Conservation (phyloP, 2,113 vertebrate species). For the Halichoeres trimaculatus region DNA sequence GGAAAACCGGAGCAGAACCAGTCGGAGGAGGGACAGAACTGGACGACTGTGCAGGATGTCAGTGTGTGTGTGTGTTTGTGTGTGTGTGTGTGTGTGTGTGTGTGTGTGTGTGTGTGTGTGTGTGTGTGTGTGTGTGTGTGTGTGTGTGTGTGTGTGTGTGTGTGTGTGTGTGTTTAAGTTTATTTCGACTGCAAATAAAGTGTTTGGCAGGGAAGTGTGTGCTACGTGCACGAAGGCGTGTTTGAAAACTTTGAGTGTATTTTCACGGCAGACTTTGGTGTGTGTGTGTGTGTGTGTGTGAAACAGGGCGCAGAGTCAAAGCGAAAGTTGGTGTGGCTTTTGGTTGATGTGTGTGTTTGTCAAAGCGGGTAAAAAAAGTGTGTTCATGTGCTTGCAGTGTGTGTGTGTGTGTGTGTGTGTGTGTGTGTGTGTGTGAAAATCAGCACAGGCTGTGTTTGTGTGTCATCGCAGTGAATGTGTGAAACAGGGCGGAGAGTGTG, state of each 20-base stretch:
- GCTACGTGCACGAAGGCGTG: slow-evolving; percentile 11
- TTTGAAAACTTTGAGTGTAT: slow-evolving; percentile 1
- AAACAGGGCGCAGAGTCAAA: slow-evolving; percentile 62
- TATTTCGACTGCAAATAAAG: slow-evolving; percentile 26
- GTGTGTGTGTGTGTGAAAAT: slow-evolving; percentile 24
- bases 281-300: slow-evolving; percentile 42
- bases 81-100: slow-evolving; percentile 14
- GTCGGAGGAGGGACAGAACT: slow-evolving; percentile 49
- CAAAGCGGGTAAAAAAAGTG: slow-evolving; percentile 38
- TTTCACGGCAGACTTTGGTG: neutral
- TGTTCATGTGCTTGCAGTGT: slow-evolving; percentile 10
- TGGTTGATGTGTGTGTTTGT: slow-evolving; percentile 33
- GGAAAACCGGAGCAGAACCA: slow-evolving; percentile 56
- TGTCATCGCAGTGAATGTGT: neutral
- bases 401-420: slow-evolving; percentile 25
- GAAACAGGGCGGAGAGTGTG: neutral
- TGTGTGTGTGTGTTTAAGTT: slow-evolving; percentile 8
- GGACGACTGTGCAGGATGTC: slow-evolving; percentile 51
- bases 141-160: slow-evolving; percentile 8
- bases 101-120: too few species aligned
- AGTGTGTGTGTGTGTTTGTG: too few species aligned
- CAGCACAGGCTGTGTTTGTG: slow-evolving; percentile 37
- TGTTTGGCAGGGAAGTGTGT: slow-evolving; percentile 22
- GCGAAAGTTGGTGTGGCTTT: slow-evolving; percentile 45
- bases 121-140: slow-evolving; percentile 14